phyloP scores from a whole-genome alignment of 2,888 invertebrate genomes.

The Drosophila ustulata region DNA sequence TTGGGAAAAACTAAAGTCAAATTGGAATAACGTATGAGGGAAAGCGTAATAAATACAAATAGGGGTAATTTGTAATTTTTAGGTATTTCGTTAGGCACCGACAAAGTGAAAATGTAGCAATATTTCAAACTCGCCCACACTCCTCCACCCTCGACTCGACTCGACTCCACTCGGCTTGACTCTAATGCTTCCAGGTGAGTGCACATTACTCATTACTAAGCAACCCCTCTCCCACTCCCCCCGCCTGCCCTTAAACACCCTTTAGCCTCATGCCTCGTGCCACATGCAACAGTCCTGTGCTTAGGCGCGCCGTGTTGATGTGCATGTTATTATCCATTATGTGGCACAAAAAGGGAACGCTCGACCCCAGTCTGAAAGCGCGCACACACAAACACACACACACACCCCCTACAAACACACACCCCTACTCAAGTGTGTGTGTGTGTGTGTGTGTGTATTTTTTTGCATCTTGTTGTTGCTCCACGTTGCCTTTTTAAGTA shows the following conservation, averaged over 20 bases:
- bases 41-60: conserved; percentile 54
- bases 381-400: conserved; percentile 1
- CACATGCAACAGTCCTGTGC: conserved; percentile 36
- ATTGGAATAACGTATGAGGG: conserved; percentile 7
- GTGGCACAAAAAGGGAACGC: conserved; percentile 28
- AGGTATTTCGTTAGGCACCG: conserved; percentile 36
- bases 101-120: conserved; percentile 59
- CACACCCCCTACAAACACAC: conserved; percentile 6
- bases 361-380: conserved; percentile 13
- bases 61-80: conserved; percentile 62
- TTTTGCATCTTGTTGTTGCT: conserved; percentile 25
- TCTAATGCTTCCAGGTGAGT: conserved; percentile 74
- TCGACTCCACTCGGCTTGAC: conserved; percentile 15
- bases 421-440: no score
- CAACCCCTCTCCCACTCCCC: conserved; percentile 30
- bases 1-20: conserved; percentile 11
- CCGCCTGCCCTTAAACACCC: conserved; percentile 5
- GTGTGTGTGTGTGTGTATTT: background rate
- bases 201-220: conserved; percentile 74
- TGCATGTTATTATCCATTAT: conserved; percentile 71
- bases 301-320: conserved; percentile 62
- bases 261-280: background rate
- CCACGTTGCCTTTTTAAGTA: conserved; percentile 73
- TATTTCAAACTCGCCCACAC: conserved; percentile 56
- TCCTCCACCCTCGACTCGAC: background rate